Evolutionary conservation across 2,113 vertebrate species (phyloP).

Genomic region (Embiotoca jacksoni): DNA sequence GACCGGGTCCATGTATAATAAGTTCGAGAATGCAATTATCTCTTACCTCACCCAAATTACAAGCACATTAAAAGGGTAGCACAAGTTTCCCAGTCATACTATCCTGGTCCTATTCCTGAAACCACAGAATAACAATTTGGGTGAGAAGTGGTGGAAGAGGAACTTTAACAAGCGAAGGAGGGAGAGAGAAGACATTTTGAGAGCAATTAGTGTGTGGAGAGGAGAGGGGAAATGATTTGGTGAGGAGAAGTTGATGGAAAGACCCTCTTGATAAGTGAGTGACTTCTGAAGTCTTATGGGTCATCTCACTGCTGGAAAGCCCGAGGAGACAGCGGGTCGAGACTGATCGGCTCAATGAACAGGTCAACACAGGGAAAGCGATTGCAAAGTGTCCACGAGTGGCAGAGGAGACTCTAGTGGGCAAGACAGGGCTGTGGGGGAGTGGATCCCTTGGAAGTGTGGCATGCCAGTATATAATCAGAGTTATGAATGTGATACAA

Average conservation of each 20-base stretch:
- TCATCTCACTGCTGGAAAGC: constrained; percentile 40
- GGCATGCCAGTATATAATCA: constrained; percentile 18
- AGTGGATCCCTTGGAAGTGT: constrained; percentile 24
- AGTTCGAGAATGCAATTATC: too few species aligned
- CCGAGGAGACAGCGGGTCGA: constrained; percentile 31
- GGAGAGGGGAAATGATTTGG: constrained; percentile 25
- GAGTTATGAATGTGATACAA: constrained; percentile 40
- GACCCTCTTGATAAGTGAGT: constrained; percentile 54
- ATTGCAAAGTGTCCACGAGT: constrained; percentile 27
- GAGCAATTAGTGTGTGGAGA: constrained; percentile 49
- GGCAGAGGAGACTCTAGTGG: constrained; percentile 17
- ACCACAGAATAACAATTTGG: constrained; percentile 21
- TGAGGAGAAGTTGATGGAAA: constrained; percentile 45
- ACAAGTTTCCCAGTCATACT: background rate
- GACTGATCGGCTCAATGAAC: constrained; percentile 42
- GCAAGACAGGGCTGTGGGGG: background rate
- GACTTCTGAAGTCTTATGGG: constrained; percentile 48
- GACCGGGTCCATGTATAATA: too few species aligned
- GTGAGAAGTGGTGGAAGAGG: constrained; percentile 4
- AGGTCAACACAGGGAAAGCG: constrained; percentile 15
- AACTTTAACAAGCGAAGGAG: constrained; percentile 34
- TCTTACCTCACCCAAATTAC: too few species aligned
- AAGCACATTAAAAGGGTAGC: background rate
- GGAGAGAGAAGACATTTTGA: constrained; percentile 40
- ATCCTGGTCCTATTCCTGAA: constrained; percentile 8